These are phyloP conservation scores for Nebria ingens DNA, from an alignment of 1,140 invertebrate genomes.

Conservation along the genomic window DNA sequence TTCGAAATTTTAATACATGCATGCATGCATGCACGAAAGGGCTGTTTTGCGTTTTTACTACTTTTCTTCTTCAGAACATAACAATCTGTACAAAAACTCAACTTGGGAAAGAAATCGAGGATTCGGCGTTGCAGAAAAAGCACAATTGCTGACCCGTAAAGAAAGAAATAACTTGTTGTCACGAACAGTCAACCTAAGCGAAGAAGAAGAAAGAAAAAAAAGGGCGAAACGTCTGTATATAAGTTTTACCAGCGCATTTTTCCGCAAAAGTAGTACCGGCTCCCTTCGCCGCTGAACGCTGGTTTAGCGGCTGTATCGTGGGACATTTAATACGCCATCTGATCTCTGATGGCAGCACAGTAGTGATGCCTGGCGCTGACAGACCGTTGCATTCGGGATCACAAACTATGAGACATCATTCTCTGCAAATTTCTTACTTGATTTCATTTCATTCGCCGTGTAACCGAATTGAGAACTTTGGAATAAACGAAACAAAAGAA, in stretches of 20 bases:
- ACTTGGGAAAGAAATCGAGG: neutral
- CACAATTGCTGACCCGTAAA: neutral
- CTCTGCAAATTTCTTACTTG: neutral
- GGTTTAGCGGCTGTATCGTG: neutral
- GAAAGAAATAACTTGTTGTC: constrained; percentile 4
- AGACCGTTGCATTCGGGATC: neutral
- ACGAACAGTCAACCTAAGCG: neutral
- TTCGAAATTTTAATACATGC: no score
- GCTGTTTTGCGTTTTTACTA: no score
- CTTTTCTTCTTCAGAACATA: neutral
- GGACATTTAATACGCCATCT: neutral
- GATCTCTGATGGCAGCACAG: no score
- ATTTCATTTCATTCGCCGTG: neutral
- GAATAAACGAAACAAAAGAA: neutral
- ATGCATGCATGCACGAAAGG: no score
- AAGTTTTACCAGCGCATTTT: neutral
- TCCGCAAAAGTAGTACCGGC: neutral
- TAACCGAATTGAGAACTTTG: neutral
- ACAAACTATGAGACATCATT: neutral
- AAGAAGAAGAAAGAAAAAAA: neutral
- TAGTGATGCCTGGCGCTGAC: neutral
- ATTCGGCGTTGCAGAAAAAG: constrained; percentile 8
- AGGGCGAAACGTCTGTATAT: no score
- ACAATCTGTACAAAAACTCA: constrained; percentile 4
- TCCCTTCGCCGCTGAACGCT: neutral